phyloP scores from a whole-genome alignment of 2,888 invertebrate genomes.

The Leucophora obtusa region DNA sequence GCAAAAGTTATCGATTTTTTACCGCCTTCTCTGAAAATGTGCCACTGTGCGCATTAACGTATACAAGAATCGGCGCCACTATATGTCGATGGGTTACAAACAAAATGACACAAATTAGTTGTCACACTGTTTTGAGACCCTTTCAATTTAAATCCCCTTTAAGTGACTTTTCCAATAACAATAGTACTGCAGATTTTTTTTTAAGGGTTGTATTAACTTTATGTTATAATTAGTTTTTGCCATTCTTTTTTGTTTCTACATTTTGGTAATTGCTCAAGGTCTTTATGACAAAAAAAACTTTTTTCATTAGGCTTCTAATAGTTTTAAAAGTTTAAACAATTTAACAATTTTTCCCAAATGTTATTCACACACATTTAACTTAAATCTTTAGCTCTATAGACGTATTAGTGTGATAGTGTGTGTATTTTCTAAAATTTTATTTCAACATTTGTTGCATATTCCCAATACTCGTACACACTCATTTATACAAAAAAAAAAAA shows the following conservation, averaged over 20 bases:
- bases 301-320: conserved; percentile 48
- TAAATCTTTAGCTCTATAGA: neutral
- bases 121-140: neutral
- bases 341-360: conserved; percentile 18
- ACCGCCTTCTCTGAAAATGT: no score
- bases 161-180: neutral
- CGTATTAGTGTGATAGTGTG: neutral
- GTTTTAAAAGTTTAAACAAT: conserved; percentile 6
- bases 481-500: neutral
- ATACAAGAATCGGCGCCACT: no score
- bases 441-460: conserved; percentile 27
- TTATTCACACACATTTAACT: neutral
- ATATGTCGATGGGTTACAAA: no score
- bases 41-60: no score
- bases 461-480: neutral
- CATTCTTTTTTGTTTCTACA: neutral
- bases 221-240: conserved; percentile 7
- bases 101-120: no score
- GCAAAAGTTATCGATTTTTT: no score
- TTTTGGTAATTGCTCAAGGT: conserved; percentile 40
- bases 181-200: neutral
- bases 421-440: neutral
- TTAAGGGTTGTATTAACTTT: conserved; percentile 22
- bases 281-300: conserved; percentile 25
- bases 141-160: neutral